These are phyloP conservation scores for Struthio camelus DNA, from an alignment of 2,113 vertebrate genomes.

Conservation along the genomic window DNA sequence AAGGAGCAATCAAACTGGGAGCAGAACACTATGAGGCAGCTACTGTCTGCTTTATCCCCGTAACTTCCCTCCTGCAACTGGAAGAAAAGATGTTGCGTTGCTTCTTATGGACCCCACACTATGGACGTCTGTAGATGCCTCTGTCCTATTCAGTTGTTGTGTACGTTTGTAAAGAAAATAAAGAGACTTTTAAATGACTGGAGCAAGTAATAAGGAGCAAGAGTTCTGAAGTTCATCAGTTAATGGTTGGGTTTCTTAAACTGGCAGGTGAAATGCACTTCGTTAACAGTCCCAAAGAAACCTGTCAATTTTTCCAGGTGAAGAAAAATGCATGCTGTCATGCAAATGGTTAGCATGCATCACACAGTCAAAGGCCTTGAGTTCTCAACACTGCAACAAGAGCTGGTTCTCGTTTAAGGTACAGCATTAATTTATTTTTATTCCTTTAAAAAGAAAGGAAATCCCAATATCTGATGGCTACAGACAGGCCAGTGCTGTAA, in stretches of 20 bases:
- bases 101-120: neutral
- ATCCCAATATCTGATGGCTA: constrained; percentile 53
- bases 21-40: constrained; percentile 15
- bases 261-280: neutral
- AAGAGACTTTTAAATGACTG: neutral
- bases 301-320: neutral
- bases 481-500: constrained; percentile 53
- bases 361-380: neutral
- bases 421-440: constrained; percentile 51
- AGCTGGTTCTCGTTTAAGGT: neutral
- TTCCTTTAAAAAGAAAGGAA: constrained; percentile 72
- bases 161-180: constrained; percentile 48
- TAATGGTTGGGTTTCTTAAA: neutral
- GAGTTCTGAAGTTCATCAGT: neutral
- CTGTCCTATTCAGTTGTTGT: neutral
- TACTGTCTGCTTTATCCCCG: neutral
- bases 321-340: neutral
- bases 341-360: accelerated
- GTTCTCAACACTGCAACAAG: neutral
- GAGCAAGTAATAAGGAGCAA: neutral
- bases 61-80: neutral
- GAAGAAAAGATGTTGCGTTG: neutral
- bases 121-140: neutral
- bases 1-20: neutral
- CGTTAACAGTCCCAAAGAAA: neutral